Evolutionary conservation across 2,888 invertebrate genomes (phyloP).

Genomic region (Tupiocoris notatus): DNA sequence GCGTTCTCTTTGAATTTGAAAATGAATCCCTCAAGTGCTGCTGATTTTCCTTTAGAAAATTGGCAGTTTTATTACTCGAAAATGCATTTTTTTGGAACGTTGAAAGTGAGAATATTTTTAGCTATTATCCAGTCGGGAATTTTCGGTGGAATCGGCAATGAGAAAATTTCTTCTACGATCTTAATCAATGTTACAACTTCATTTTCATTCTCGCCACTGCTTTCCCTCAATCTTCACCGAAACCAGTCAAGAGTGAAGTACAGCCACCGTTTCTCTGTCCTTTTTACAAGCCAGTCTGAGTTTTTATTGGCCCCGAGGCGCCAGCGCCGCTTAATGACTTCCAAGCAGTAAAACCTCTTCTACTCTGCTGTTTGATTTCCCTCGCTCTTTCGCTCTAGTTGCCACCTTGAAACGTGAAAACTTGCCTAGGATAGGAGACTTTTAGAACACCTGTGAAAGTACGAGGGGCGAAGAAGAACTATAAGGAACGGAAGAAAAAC

Average conservation of each 20-base stretch:
- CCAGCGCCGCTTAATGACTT: slow-evolving; percentile 41
- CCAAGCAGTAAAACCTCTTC: neutral
- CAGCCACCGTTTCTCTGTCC: neutral
- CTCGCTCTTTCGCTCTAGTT: neutral
- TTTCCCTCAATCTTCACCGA: neutral
- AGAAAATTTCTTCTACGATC: too few relatives aligned
- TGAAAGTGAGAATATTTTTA: too few relatives aligned
- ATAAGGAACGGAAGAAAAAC: neutral
- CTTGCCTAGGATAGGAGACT: too few relatives aligned
- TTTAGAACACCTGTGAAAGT: too few relatives aligned
- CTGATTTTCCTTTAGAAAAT: too few relatives aligned
- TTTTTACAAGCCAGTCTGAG: slow-evolving; percentile 1
- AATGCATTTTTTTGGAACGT: too few relatives aligned
- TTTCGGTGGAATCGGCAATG: too few relatives aligned
- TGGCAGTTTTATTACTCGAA: too few relatives aligned
- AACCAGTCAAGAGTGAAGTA: neutral
- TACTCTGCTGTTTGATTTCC: neutral
- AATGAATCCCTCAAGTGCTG: too few relatives aligned
- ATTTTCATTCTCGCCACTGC: slow-evolving; percentile 2
- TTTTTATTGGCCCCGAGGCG: slow-evolving; percentile 39
- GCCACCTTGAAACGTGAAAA: neutral
- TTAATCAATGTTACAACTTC: too few relatives aligned
- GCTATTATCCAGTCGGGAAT: too few relatives aligned
- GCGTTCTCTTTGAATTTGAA: too few relatives aligned
- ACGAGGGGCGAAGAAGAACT: neutral